These are phyloP conservation scores for Sinonovacula constricta DNA, from an alignment of 1,140 invertebrate species.

Conservation along the genomic window DNA sequence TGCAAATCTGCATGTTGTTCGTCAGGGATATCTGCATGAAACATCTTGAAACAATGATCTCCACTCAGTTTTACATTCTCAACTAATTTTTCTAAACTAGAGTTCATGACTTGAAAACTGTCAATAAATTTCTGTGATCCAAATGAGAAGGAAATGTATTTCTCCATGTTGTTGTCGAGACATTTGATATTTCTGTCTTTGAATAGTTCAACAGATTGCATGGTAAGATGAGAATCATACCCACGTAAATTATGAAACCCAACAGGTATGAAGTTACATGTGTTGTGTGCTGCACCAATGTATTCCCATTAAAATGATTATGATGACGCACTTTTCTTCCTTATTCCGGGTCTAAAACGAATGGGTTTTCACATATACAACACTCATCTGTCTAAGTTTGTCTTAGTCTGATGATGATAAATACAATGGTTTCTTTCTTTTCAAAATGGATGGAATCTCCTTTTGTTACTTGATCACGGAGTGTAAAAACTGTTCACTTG, in stretches of 20 bases:
- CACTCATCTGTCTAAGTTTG: too few species aligned
- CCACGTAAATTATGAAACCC: conserved; percentile 77
- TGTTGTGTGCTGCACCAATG: too few species aligned
- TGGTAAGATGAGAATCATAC: conserved; percentile 76
- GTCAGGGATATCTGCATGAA: not conserved
- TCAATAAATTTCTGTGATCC: conserved; percentile 44
- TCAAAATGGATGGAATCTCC: too few species aligned
- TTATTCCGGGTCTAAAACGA: too few species aligned
- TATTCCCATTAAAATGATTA: too few species aligned
- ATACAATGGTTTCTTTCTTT: too few species aligned
- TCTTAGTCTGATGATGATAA: too few species aligned
- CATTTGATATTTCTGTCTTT: conserved; percentile 67
- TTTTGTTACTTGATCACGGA: too few species aligned
- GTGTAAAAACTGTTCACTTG: too few species aligned
- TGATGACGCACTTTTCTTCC: too few species aligned
- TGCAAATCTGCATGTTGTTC: conserved; percentile 1
- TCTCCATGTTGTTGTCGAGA: conserved; percentile 76
- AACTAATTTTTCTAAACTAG: not conserved
- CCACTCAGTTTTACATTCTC: not conserved
- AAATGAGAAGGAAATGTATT: conserved; percentile 51
- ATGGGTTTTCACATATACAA: too few species aligned
- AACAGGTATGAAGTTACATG: conserved; percentile 69
- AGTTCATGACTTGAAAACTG: conserved; percentile 8
- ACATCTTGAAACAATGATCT: not conserved
- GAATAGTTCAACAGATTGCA: conserved; percentile 65